A percentile compares a stretch with the other conserved stretches of the same genome.
Evolutionary conservation across 2,888 invertebrate genomes (phyloP).

Genomic region (Sphecodes monilicornis): DNA sequence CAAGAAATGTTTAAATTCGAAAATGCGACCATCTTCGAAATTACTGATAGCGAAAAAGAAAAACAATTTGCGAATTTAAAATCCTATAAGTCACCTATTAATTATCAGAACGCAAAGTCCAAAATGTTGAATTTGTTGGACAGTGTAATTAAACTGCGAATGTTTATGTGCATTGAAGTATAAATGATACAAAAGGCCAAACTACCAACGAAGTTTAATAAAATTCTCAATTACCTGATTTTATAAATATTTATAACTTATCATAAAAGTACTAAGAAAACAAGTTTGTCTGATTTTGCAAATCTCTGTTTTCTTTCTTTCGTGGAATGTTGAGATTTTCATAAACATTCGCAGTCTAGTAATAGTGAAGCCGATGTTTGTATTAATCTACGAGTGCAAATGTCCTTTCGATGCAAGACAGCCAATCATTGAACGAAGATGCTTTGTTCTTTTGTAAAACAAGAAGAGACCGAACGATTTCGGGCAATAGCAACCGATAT

Average conservation of each 20-base stretch:
- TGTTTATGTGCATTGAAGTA: neutral
- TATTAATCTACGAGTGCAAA: slow-evolving; percentile 41
- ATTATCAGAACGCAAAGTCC: neutral
- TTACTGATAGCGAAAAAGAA: too few species aligned
- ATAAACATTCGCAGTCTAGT: slow-evolving; percentile 5
- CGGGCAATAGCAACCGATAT: neutral
- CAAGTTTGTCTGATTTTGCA: neutral
- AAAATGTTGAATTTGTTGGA: neutral
- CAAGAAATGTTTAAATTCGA: neutral
- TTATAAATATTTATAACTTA: too few species aligned
- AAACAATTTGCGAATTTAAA: neutral
- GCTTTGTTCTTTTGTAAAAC: slow-evolving; percentile 2
- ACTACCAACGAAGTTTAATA: neutral
- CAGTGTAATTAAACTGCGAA: neutral
- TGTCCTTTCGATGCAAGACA: slow-evolving; percentile 47
- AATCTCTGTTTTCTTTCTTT: neutral
- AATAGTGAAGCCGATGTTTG: slow-evolving; percentile 42
- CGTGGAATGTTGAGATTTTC: neutral
- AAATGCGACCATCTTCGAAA: neutral
- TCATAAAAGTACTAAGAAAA: neutral
- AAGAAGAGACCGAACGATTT: neutral
- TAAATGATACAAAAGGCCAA: neutral
- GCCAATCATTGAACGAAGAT: slow-evolving; percentile 21
- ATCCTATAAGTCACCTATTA: neutral
- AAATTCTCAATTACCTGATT: neutral